Evolutionary conservation across 2,113 vertebrate species (phyloP).

Genomic region (Pandion haliaetus): DNA sequence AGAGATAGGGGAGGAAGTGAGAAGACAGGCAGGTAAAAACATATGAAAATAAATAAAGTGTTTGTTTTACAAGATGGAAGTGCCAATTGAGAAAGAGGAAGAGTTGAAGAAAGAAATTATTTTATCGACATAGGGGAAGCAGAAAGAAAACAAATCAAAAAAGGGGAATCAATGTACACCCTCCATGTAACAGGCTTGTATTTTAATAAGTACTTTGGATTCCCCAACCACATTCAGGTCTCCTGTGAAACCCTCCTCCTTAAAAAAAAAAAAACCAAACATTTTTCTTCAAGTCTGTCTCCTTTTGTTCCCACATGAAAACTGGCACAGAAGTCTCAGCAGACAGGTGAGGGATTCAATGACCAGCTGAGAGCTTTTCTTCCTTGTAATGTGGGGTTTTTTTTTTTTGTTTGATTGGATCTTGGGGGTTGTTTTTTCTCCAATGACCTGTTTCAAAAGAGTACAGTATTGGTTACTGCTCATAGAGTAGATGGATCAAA

Average conservation of each 20-base stretch:
- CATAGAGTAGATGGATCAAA: not conserved
- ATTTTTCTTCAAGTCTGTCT: not conserved
- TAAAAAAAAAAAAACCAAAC: not conserved
- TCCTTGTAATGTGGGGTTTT: not conserved
- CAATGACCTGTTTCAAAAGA: not conserved
- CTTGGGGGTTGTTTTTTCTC: not conserved
- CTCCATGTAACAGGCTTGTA: not conserved
- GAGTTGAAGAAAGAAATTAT: not conserved
- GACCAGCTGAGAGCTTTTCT: not conserved
- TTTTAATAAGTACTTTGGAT: not conserved
- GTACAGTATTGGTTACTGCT: not conserved
- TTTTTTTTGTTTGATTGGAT: not conserved
- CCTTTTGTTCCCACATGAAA: not conserved
- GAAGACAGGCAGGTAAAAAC: not conserved
- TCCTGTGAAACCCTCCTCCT: not conserved
- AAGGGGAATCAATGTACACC: not conserved
- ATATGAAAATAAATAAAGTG: not conserved
- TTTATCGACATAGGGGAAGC: not conserved
- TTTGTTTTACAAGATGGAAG: not conserved
- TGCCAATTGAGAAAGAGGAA: not conserved
- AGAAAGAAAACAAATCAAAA: not conserved
- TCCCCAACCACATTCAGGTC: not conserved
- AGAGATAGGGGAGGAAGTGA: not conserved
- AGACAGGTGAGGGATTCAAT: not conserved
- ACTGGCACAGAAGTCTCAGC: not conserved